Evolutionary conservation across 2,797 vertebrate species (phyloP), one percentile per base, ranked within the genome.

Genomic region (Astyanax mexicanus): DNA sequence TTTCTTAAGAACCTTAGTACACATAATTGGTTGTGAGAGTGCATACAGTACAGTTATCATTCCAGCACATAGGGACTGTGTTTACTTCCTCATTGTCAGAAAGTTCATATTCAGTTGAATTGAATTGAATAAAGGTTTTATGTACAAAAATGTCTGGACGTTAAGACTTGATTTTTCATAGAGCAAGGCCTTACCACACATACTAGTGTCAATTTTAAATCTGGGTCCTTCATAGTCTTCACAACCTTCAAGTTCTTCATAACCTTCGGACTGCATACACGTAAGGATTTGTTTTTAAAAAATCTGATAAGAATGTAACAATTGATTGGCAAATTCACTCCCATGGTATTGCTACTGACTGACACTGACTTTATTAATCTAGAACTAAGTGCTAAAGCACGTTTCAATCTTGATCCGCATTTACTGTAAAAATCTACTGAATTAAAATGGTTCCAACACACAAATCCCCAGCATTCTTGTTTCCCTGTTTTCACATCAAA

Each of bases 291-390:
- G 11, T 15, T n/a, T 23, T 23, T 42, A 42, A 62, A 49, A 71
- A 61, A 79, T 65, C 23, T 21, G 45, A 25, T n/a, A 73, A 81
- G 78, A 77, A 77, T 69, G 66, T 82, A 80, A 83, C 66, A 81
- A 84, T n/a, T n/a, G 82, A 76, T 77, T 82, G 74, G 77, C 81
- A 82, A 85, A 79, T 67, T 72, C 70, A 71, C 75, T 81, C 78
- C 45, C 54, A 69, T 57, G 40, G 75, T 88, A 83, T 85, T 81
- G 83, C 85, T 84, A 83, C 86, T 82, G n/a, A 74, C 65, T 83
- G 66, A 60, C 69, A 78, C 55, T 62, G 54, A 68, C 47, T 71
- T 52, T 77, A 38, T 61, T 65, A n/a, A 21, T 52, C 47, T 45
- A 55, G 27, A 62, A 68, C 42, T 38, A 13, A 64, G 79, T 80